Evolutionary conservation across 2,888 invertebrate species (phyloP), one percentile per base, ranked within the genome.

Genomic region (Ernsta delagoae): DNA sequence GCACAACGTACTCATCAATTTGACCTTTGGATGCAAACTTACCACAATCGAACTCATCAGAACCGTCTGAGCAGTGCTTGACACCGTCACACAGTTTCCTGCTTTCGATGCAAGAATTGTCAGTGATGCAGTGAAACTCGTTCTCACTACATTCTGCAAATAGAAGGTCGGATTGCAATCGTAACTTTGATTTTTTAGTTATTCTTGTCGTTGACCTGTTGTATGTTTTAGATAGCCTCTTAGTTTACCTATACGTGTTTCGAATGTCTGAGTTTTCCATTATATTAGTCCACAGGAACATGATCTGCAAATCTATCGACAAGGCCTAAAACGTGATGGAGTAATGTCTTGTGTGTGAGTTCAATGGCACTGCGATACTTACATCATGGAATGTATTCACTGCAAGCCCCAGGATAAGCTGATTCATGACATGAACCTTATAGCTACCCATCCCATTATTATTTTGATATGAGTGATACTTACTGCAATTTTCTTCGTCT

Each of bases 401-500:
- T 60, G 59, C 59, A 60, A 60, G 31, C n/a, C 59, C 59, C 43
- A 45, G 48, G 36, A 16, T 54, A 54, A 31, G 31, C 56, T 56
- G 8, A 54, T 5, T 50, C 50, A 56, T 56, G 56, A 5, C 11
- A 56, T 11, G 11, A n/a, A 34, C 34, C 56, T 56, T 56, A 56
- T 3, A 4, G 1, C 24, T 56, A 34, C 31, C 56, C 56, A 56
- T 34, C 34, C 56, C 34, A n/a, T 31, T 34, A 54, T 54, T 54
- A 11, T 34, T 34, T 34, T 5, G 9, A 31, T 54, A 11, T 9
- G 11, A 7, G 9, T 9, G 16, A 48, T 66, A 79, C 86, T 82
- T 84, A 95, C 95, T 86, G 87, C 96, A 96, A 73, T 93, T 81
- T 31, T 75, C 77, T 86, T 96, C 96, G 75, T 96, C 96, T 78